phyloP scores from a whole-genome alignment of 2,797 vertebrate genomes.

The Enteromius viviparus region DNA sequence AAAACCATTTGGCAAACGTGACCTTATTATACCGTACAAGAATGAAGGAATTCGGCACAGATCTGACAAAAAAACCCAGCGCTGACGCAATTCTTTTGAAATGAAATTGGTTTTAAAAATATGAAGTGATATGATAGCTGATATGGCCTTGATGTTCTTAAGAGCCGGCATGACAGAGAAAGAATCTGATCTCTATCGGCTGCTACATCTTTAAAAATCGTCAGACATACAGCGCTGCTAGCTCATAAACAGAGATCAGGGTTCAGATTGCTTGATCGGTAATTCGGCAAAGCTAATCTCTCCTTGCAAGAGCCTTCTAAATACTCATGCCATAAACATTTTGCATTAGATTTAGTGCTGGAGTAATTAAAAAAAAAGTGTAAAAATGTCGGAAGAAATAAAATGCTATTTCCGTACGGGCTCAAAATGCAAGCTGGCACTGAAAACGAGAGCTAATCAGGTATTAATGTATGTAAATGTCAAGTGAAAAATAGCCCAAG shows the following conservation, averaged over 20 bases:
- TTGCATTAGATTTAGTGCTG: slow-evolving; percentile 27
- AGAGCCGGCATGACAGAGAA: slow-evolving; percentile 34
- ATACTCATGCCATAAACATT: slow-evolving; percentile 49
- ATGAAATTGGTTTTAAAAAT: slow-evolving; percentile 33
- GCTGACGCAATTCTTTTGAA: slow-evolving; percentile 4
- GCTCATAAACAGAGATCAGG: slow-evolving; percentile 71
- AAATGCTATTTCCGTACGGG: slow-evolving; percentile 53
- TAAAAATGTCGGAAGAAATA: slow-evolving; percentile 38
- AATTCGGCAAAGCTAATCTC: slow-evolving; percentile 71
- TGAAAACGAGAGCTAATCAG: slow-evolving; percentile 61
- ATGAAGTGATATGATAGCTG: slow-evolving; percentile 52
- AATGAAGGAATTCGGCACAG: slow-evolving; percentile 36
- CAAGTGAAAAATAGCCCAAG: slow-evolving; percentile 68
- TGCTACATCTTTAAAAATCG: slow-evolving; percentile 68
- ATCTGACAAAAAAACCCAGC: slow-evolving; percentile 19
- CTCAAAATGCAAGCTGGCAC: slow-evolving; percentile 59
- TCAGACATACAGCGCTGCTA: slow-evolving; percentile 66
- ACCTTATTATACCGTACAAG: neutral
- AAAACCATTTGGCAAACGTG: slow-evolving; percentile 28
- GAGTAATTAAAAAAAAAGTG: slow-evolving; percentile 46
- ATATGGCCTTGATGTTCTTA: slow-evolving; percentile 61
- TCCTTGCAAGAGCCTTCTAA: slow-evolving; percentile 54
- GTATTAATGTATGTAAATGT: slow-evolving; percentile 67
- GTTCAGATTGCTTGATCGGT: slow-evolving; percentile 67
- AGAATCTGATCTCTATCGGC: slow-evolving; percentile 65